These are phyloP conservation scores for Erebia ligea DNA, from an alignment of 2,888 invertebrate species.

Conservation along the genomic window DNA sequence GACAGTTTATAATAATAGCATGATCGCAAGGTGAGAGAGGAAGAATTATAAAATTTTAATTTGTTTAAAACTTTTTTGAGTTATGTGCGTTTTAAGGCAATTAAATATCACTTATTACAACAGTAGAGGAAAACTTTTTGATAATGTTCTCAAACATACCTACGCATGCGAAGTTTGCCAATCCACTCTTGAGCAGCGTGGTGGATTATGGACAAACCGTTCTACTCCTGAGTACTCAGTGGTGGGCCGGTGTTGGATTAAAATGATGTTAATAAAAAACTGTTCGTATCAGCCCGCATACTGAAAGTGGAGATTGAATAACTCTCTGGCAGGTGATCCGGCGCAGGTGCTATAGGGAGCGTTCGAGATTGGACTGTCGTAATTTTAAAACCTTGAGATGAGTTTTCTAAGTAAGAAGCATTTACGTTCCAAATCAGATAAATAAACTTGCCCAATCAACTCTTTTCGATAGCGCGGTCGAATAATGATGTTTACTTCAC, in stretches of 20 bases:
- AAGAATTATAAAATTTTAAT: not conserved
- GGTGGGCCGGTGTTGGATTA: not conserved
- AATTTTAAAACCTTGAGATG: not conserved
- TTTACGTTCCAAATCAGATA: too few species aligned
- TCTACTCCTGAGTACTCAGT: too few species aligned
- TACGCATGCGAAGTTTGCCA: too few species aligned
- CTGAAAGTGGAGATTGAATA: slow-evolving; percentile 9
- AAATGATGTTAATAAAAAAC: not conserved
- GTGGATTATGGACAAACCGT: too few species aligned
- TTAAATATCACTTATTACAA: not conserved
- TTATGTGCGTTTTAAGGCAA: too few species aligned
- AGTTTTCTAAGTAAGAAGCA: not conserved
- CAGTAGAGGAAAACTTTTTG: not conserved
- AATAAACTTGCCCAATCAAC: too few species aligned
- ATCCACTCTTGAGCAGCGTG: too few species aligned
- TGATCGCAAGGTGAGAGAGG: not conserved
- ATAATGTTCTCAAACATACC: too few species aligned
- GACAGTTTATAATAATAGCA: slow-evolving; percentile 7
- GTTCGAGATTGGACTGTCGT: not conserved
- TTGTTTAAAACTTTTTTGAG: too few species aligned
- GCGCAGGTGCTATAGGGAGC: not conserved
- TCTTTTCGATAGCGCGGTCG: too few species aligned
- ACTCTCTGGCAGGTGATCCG: slow-evolving; percentile 8
- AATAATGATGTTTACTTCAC: too few species aligned
- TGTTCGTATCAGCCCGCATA: not conserved